A percentile compares a stretch with the other conserved stretches of the same genome.
phyloP scores from a whole-genome alignment of 1,140 invertebrate genomes.

The Drosophila insularis region DNA sequence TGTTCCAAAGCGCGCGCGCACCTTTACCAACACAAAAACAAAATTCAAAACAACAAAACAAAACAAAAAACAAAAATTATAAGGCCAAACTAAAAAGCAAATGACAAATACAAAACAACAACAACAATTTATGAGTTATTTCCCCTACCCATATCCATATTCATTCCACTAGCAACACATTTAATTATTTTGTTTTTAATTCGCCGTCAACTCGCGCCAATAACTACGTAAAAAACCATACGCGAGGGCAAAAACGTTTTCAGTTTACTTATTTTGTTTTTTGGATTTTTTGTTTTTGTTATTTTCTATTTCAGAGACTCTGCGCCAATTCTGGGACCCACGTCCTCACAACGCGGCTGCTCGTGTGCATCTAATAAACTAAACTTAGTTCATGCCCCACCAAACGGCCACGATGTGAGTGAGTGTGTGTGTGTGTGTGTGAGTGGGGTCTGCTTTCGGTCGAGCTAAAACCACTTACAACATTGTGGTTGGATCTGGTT shows the following conservation, averaged over 20 bases:
- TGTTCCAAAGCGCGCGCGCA: constrained; percentile 43
- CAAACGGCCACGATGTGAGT: constrained; percentile 14
- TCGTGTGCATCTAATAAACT: constrained; percentile 81
- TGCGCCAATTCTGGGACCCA: constrained; percentile 25
- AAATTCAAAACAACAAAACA: constrained; percentile 16
- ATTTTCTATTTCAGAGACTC: constrained; percentile 5
- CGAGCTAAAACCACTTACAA: constrained; percentile 47
- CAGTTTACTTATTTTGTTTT: not conserved
- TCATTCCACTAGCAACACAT: constrained; percentile 7
- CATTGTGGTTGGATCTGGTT: constrained; percentile 12
- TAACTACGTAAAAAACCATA: constrained; percentile 1
- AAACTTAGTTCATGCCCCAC: constrained; percentile 51
- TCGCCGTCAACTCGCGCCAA: not conserved
- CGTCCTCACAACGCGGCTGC: constrained; percentile 75
- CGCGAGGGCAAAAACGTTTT: not conserved
- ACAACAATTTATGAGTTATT: not conserved
- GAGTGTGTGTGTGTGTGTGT: constrained; percentile 11
- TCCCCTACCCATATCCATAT: not conserved
- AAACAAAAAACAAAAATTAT: constrained; percentile 22
- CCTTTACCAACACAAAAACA: constrained; percentile 21
- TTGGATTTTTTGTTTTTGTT: constrained; percentile 2
- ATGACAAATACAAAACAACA: too few relatives aligned
- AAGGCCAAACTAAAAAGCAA: not conserved
- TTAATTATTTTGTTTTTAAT: not conserved
- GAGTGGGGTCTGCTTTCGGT: not conserved